Evolutionary conservation across 1,140 invertebrate genomes (phyloP), one percentile per base, ranked within the genome.

Genomic region (Zaprionus ornatus): DNA sequence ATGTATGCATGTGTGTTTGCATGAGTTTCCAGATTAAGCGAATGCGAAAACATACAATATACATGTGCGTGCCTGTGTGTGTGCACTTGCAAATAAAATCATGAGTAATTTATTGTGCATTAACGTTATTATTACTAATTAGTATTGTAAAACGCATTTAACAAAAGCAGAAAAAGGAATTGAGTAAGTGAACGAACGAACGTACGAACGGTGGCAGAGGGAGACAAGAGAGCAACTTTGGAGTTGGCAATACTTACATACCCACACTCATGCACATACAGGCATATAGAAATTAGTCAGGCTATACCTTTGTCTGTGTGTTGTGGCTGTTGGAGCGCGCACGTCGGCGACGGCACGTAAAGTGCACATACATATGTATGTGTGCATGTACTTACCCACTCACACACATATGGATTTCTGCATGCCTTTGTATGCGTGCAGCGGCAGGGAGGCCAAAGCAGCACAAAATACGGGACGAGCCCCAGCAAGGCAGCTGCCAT

Each of bases 381-480:
- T 21, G 27, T 21, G 19, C 23, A 1, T 32, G 64, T 77, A 77
- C 37, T 25, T 40, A 13, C 48, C 13, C 21, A 42, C 21, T 10
- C 37, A n/a, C 35, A 25, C 21, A 17, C 13, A 27, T 21, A 45
- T 55, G 27, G 19, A 59, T n/a, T 42, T 42, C 15, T 19, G 37
- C 48, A 72, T 15, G 21, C 40, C 40, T 72, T 56, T 42, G 23
- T 37, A 29, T 63, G 54, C 42, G 52, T 54, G 48, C 27, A 74
- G 32, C 29, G 29, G 37, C 27, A 48, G 50, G 29, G 55, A 63
- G 67, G 21, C 45, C 54, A 63, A 54, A 56, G 45, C 59, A 63
- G 17, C 56, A 64, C 9, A 59, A 50, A 61, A 50, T 73, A 73
- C 66, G 67, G 75, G 83, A 82, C 80, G 83, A 82, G 83, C 83